A percentile compares a stretch with the other conserved stretches of the same genome.
These are phyloP conservation scores for Aphelenchoides fujianensis DNA, from an alignment of 1,140 invertebrate species.

Conservation along the genomic window DNA sequence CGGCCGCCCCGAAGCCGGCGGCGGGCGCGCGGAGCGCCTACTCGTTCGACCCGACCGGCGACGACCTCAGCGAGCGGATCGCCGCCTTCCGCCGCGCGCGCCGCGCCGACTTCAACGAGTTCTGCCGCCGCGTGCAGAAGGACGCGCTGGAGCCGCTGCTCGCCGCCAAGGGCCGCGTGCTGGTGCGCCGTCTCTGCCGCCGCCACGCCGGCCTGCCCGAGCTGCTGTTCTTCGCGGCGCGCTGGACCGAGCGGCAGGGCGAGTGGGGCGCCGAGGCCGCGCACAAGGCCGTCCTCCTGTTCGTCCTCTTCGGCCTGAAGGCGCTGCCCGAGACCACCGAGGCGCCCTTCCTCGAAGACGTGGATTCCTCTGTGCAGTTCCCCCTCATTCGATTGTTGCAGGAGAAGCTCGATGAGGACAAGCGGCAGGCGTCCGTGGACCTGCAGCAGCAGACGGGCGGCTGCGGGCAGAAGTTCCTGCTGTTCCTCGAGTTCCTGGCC, in stretches of 20 bases:
- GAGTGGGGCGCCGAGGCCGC: no score
- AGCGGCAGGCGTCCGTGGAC: constrained; percentile 15
- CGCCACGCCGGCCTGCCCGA: neutral
- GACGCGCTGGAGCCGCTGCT: no score
- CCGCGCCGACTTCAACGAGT: no score
- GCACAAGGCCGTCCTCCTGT: neutral
- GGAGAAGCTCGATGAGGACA: no score
- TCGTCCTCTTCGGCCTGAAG: neutral
- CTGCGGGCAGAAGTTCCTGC: constrained; percentile 41
- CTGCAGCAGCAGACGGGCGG: constrained; percentile 37
- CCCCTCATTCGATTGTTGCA: no score
- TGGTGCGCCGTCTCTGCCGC: neutral
- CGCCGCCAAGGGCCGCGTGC: no score
- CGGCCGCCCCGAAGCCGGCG: neutral
- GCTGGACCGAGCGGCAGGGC: neutral
- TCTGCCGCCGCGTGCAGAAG: no score
- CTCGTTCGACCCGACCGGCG: neutral
- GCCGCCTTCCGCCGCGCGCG: no score
- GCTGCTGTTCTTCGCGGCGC: neutral
- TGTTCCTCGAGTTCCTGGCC: constrained; percentile 38
- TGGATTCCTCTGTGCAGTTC: no score
- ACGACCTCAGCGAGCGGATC: neutral
- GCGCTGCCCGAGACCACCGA: neutral
- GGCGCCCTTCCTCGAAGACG: no score
- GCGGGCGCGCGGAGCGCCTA: neutral